phyloP scores from a whole-genome alignment of 1,140 invertebrate species.

The Maniola jurtina region DNA sequence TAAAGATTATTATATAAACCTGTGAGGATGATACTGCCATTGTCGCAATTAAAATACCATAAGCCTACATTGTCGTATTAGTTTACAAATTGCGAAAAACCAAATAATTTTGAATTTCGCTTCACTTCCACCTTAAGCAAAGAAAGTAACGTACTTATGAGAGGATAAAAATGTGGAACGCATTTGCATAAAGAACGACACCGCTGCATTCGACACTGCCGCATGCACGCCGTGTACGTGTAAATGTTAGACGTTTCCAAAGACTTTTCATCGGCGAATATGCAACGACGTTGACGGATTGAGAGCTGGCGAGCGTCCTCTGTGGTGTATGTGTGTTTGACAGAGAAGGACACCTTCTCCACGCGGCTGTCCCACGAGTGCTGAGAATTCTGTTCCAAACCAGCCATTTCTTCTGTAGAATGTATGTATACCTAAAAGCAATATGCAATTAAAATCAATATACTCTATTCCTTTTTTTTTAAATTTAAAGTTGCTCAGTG shows the following conservation, averaged over 20 bases:
- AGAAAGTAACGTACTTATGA: conserved; percentile 78
- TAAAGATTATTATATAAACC: no score
- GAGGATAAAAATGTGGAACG: conserved; percentile 83
- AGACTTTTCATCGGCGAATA: conserved; percentile 82
- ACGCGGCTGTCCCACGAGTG: conserved; percentile 83
- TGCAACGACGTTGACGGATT: conserved; percentile 83
- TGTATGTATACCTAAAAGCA: conserved; percentile 81
- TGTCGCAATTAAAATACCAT: no score
- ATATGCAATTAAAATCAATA: no score
- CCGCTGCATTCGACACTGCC: conserved; percentile 83
- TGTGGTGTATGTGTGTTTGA: conserved; percentile 86
- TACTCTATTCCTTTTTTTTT: no score
- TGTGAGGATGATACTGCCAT: no score
- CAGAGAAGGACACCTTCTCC: conserved; percentile 82
- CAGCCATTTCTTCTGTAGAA: conserved; percentile 83
- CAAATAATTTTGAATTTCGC: no score
- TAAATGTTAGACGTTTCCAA: conserved; percentile 81
- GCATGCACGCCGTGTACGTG: conserved; percentile 84
- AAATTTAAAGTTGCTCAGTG: no score
- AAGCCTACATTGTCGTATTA: no score
- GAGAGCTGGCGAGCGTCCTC: conserved; percentile 83
- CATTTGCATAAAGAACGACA: conserved; percentile 81
- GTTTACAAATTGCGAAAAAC: no score
- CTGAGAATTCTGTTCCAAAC: conserved; percentile 82
- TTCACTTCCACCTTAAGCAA: no score